A percentile compares a stretch with the other conserved stretches of the same genome.
Conservation (phyloP, 2,113 vertebrate species). For the Sander lucioperca region DNA sequence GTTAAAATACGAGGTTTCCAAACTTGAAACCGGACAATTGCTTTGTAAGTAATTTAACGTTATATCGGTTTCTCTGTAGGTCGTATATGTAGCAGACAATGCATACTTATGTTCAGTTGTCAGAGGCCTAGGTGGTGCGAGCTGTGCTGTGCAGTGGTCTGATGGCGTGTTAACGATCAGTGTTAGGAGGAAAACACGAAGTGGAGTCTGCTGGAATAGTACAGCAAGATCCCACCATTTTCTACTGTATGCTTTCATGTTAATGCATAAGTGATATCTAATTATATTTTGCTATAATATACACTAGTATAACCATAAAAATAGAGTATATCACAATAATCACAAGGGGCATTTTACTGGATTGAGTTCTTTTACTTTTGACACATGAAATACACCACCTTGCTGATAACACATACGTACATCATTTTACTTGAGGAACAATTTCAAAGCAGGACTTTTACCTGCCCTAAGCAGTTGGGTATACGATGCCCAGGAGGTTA, state of each 20-base stretch:
- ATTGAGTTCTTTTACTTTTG: background rate
- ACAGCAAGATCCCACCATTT: background rate
- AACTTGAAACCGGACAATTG: background rate
- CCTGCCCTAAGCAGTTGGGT: too few species aligned
- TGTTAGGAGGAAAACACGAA: conserved; percentile 23
- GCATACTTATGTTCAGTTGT: conserved; percentile 44
- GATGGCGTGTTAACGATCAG: conserved; percentile 74
- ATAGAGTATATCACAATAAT: too few species aligned
- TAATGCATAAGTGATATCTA: background rate
- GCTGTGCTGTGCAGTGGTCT: conserved; percentile 55
- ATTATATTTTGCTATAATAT: background rate
- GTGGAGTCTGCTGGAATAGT: background rate
- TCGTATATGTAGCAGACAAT: background rate
- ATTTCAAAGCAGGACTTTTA: background rate
- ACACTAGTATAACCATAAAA: background rate
- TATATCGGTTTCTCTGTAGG: background rate
- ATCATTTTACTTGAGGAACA: too few species aligned
- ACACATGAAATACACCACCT: too few species aligned
- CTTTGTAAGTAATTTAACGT: conserved; percentile 38
- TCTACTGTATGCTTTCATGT: background rate
- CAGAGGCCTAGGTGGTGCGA: conserved; percentile 54
- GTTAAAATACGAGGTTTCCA: background rate
- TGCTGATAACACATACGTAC: too few species aligned
- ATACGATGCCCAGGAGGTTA: too few species aligned
- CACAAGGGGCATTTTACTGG: background rate